These are phyloP conservation scores for Cerastoderma edule DNA, from an alignment of 2,888 invertebrate species.

Conservation along the genomic window DNA sequence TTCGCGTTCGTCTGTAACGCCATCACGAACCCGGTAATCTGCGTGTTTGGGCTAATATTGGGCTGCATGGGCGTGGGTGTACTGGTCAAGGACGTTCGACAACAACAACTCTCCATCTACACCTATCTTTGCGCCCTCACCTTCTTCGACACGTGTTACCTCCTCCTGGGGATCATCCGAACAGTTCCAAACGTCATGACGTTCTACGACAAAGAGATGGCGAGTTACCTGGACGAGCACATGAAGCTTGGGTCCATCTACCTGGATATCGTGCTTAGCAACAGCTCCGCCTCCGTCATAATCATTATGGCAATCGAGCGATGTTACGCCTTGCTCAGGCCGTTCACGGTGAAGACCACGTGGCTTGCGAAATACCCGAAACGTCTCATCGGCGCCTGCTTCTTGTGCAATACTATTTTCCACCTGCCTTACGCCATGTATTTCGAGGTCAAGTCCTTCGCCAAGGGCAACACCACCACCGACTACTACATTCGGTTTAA, in stretches of 20 bases:
- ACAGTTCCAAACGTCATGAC: conserved; percentile 36
- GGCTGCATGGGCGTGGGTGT: conserved; percentile 46
- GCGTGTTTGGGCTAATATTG: conserved; percentile 40
- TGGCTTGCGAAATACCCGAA: conserved; percentile 40
- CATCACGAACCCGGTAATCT: conserved; percentile 35
- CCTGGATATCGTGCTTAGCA: conserved; percentile 44
- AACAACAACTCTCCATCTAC: conserved; percentile 45
- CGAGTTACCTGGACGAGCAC: conserved; percentile 44
- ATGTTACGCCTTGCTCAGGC: conserved; percentile 32
- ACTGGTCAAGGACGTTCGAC: conserved; percentile 34
- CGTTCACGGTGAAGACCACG: conserved; percentile 37
- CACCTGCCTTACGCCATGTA: conserved; percentile 38
- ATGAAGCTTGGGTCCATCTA: conserved; percentile 51
- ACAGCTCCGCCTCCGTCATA: conserved; percentile 34
- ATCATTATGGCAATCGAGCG: conserved; percentile 51
- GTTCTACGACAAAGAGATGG: conserved; percentile 23
- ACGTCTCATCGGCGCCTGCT: conserved; percentile 26
- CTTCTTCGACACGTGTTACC: conserved; percentile 38
- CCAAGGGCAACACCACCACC: conserved; percentile 19
- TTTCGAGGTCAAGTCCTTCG: conserved; percentile 41
- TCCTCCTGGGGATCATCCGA: conserved; percentile 36
- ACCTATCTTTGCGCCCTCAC: conserved; percentile 45
- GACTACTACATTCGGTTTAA: conserved; percentile 44
- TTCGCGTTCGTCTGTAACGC: conserved; percentile 40
- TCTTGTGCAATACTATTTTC: conserved; percentile 35